Conservation (phyloP, 2,797 vertebrate genomes). For the Spinus pinus region DNA sequence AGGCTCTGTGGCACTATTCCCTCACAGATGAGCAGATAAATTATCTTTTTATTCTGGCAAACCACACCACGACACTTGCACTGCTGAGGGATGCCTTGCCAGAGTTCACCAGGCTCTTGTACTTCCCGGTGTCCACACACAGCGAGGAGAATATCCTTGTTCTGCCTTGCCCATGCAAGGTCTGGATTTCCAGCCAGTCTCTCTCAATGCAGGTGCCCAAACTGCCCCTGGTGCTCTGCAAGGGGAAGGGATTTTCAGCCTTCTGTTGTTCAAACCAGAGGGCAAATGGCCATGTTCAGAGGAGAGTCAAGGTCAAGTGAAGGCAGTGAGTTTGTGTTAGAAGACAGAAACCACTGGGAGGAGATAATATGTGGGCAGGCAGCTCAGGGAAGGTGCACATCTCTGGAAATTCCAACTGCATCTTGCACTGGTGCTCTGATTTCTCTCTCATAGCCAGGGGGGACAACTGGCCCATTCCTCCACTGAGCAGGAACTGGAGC, state of each 20-base stretch:
- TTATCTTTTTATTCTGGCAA: background rate
- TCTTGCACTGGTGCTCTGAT: background rate
- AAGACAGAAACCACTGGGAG: background rate
- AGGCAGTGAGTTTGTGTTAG: background rate
- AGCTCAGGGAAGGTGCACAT: background rate
- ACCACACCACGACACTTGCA: background rate
- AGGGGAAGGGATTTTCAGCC: background rate
- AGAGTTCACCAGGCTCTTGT: background rate
- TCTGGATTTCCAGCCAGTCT: background rate
- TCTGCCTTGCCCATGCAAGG: background rate
- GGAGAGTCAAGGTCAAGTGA: background rate
- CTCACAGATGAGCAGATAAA: background rate
- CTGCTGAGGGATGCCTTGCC: background rate
- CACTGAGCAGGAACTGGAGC: background rate
- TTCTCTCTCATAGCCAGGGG: background rate
- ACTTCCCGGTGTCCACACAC: background rate
- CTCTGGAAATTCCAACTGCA: background rate
- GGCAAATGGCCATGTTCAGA: background rate
- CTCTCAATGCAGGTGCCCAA: background rate
- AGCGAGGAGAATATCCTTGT: background rate
- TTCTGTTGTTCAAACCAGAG: background rate
- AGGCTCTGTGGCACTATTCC: background rate
- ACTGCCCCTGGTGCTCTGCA: background rate
- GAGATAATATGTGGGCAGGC: accelerated
- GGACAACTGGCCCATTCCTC: background rate